phyloP scores from a whole-genome alignment of 2,888 invertebrate species.

The Megalurothrips usitatus region DNA sequence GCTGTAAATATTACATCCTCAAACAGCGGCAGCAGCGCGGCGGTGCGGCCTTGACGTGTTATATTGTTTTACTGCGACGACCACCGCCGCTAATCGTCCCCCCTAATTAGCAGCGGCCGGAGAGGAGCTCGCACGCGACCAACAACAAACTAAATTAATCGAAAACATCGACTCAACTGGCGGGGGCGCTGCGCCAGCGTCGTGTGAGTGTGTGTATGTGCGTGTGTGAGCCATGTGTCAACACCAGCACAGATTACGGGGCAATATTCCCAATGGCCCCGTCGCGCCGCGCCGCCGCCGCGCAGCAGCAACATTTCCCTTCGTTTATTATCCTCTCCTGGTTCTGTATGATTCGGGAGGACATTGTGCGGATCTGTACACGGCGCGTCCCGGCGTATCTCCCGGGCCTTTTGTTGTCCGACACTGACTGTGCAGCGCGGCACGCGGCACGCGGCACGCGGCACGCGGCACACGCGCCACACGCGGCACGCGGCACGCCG shows the following conservation, averaged over 20 bases:
- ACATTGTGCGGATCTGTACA: slow-evolving; percentile 2
- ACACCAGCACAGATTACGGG: background rate
- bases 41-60: too few relatives aligned
- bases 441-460: background rate
- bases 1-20: too few relatives aligned
- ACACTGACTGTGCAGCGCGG: too few relatives aligned
- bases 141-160: background rate
- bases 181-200: background rate
- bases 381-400: background rate
- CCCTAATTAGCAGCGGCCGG: too few relatives aligned
- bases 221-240: background rate
- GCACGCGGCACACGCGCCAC: too few relatives aligned
- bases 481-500: too few relatives aligned
- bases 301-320: background rate
- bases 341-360: background rate
- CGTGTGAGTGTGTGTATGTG: too few relatives aligned
- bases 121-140: background rate
- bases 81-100: too few relatives aligned
- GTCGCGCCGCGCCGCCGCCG: background rate
- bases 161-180: background rate
- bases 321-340: background rate
- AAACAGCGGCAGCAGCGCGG: too few relatives aligned
- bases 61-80: too few relatives aligned
- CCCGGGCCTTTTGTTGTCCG: background rate
- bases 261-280: background rate